phyloP scores from a whole-genome alignment of 2,113 vertebrate species.

The Sisor rabdophorus region DNA sequence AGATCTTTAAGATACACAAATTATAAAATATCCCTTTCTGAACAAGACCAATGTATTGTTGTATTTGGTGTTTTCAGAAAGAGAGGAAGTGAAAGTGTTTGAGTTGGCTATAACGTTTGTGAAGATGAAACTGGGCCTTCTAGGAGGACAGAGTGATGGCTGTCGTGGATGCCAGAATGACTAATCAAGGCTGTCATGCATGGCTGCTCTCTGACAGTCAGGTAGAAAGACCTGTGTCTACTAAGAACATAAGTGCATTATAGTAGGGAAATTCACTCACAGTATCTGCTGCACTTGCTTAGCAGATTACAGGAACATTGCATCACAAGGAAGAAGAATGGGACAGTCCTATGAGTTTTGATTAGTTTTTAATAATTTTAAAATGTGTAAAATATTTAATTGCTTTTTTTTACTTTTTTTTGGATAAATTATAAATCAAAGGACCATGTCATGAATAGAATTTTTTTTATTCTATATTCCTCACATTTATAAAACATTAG shows the following conservation, averaged over 20 bases:
- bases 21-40: no score
- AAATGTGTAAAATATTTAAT: slow-evolving; percentile 14
- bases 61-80: no score
- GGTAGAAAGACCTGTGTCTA: slow-evolving; percentile 49
- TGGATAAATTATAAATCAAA: background rate
- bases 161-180: slow-evolving; percentile 57
- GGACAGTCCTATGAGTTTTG: background rate
- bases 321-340: slow-evolving; percentile 7
- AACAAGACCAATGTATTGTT: no score
- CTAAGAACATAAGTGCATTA: background rate
- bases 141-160: slow-evolving; percentile 53
- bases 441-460: background rate
- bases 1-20: no score
- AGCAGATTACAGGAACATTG: background rate
- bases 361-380: background rate
- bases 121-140: slow-evolving; percentile 24
- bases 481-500: background rate
- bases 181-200: slow-evolving; percentile 61
- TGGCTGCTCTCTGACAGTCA: slow-evolving; percentile 63
- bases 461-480: background rate
- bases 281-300: background rate
- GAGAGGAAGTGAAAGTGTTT: slow-evolving; percentile 6
- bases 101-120: background rate
- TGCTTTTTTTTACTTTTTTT: background rate
- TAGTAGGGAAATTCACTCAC: background rate